A percentile compares a stretch with the other conserved stretches of the same genome.
These are phyloP conservation scores for Diprion similis DNA, from an alignment of 1,140 invertebrate species.

Conservation along the genomic window DNA sequence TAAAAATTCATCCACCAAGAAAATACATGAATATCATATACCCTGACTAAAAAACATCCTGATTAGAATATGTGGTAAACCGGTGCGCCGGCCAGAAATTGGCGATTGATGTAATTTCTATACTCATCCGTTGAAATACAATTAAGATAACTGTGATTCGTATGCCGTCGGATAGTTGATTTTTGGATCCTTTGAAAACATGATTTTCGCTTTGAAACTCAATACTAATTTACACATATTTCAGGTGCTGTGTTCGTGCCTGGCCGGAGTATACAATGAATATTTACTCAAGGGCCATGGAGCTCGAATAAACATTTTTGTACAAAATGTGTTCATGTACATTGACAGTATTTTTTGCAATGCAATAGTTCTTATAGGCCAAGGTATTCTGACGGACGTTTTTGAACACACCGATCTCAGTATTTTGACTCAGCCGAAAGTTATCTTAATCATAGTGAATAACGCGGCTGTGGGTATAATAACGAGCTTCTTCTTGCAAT, in stretches of 20 bases:
- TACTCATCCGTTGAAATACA: too few species aligned
- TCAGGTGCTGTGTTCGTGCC: slow-evolving; percentile 90
- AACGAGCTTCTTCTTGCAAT: slow-evolving; percentile 92
- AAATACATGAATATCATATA: too few species aligned
- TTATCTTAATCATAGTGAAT: slow-evolving; percentile 86
- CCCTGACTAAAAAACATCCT: too few species aligned
- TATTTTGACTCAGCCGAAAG: slow-evolving; percentile 59
- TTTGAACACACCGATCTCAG: slow-evolving; percentile 64
- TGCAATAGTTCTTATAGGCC: slow-evolving; percentile 70
- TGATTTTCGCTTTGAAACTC: slow-evolving; percentile 2
- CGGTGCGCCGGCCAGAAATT: too few species aligned
- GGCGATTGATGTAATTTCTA: too few species aligned
- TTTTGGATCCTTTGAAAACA: not conserved
- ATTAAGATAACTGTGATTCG: too few species aligned
- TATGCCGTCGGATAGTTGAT: not conserved
- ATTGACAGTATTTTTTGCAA: slow-evolving; percentile 94
- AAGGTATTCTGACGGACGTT: slow-evolving; percentile 68
- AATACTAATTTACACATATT: slow-evolving; percentile 57
- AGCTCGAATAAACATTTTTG: slow-evolving; percentile 84
- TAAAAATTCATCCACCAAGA: too few species aligned
- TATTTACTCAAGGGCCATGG: slow-evolving; percentile 89
- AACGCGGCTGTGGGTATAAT: slow-evolving; percentile 92
- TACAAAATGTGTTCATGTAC: slow-evolving; percentile 98
- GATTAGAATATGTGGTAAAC: too few species aligned
- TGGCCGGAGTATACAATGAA: slow-evolving; percentile 97